Evolutionary conservation across 2,888 invertebrate genomes (phyloP), one percentile per base, ranked within the genome.

Genomic region (Drosophila austrosaltans): DNA sequence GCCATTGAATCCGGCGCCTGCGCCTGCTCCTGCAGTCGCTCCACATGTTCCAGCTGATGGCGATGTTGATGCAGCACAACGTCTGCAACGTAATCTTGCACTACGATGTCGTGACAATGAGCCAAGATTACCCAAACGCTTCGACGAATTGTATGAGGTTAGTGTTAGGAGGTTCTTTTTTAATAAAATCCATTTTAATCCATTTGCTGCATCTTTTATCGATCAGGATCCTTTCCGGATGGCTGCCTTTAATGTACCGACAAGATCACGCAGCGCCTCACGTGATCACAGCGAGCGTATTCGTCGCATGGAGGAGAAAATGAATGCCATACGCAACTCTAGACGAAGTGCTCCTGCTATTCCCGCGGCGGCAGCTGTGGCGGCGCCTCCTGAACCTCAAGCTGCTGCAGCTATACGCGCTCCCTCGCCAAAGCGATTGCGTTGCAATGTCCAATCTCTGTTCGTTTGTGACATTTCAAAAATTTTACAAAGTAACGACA

Each of bases 401-500:
- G 39, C 30, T 54, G n/a, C 30, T 25, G 53, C 30, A 12, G 53
- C 56, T 20, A 5, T 57, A 32, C 91, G 90, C 4, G 92, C 92
- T 8, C 92, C 92, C 1, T 91, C 91, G 40, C 94, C 94, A 71
- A 95, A 95, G 82, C 95, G 94, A 86, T 92, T 94, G 20, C 93
- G 94, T 89, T 93, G 94, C 74, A 96, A 96, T 84, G 95, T 95
- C 25, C 94, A 98, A 90, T 95, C 96, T 25, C 94, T 98, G 93
- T 98, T 97, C 93, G 96, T 97, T 12, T 93, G 98, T 81, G 98
- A 98, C 92, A 96, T 98, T 78, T 95, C 96, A 25, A 94, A 95
- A 81, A 94, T 95, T 76, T 90, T 97, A 71, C 66, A 65, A 1
- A 72, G 59, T 25, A 77, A 72, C 59, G 92, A 94, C 22, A 94